Conservation (phyloP, 2,797 vertebrate species). For the Sebastes dallii region DNA sequence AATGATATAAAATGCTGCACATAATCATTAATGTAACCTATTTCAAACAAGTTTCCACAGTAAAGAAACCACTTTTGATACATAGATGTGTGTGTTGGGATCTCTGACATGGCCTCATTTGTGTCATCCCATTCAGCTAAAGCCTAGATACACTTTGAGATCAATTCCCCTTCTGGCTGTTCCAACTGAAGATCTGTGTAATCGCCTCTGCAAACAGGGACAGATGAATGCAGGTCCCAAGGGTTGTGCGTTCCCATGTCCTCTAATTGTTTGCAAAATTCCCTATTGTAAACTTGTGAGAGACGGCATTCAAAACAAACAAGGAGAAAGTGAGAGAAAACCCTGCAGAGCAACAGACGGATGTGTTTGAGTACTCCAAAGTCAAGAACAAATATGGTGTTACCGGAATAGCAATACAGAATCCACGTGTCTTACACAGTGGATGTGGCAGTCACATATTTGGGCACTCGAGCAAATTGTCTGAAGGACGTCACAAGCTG, state of each 20-base stretch:
- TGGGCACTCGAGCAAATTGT: conserved; percentile 31
- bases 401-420: conserved; percentile 41
- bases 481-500: conserved; percentile 55
- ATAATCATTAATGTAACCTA: background rate
- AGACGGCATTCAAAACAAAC: conserved; percentile 23
- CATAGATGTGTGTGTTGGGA: background rate
- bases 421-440: conserved; percentile 11
- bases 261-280: conserved; percentile 18
- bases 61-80: background rate
- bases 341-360: conserved; percentile 34
- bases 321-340: conserved; percentile 17
- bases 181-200: background rate
- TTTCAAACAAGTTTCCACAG: background rate
- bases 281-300: background rate
- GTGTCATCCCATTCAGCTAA: background rate
- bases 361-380: conserved; percentile 44
- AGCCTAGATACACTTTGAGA: background rate
- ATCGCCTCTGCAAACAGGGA: conserved; percentile 17
- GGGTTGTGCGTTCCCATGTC: background rate
- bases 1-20: background rate
- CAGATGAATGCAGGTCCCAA: conserved; percentile 6
- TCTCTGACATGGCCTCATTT: background rate
- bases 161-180: background rate
- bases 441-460: conserved; percentile 36
- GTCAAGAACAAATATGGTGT: conserved; percentile 51